Base-by-base conservation (phyloP, 1,140 invertebrate species). In the Papilio helenus region DNA sequence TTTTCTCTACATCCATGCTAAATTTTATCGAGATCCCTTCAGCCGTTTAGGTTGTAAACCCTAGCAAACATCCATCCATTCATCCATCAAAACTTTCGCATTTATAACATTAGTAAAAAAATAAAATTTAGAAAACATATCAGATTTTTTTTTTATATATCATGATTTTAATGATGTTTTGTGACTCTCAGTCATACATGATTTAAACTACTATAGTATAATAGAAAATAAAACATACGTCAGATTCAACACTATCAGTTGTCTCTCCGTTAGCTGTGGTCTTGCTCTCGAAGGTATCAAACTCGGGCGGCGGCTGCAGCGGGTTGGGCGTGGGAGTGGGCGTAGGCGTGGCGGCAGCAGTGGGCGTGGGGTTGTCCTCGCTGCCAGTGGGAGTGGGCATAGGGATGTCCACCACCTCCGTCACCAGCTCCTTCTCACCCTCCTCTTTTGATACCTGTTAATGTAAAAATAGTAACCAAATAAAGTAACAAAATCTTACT, bases 351-450 rank as follows among this genome's bases (percentile, higher is more conserved):
- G 96, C 96, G 58, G 86, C 12, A 18, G 58, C 65, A n/a, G 29
- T 51, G 58, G 80, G 85, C 20, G 84, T 80, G 51, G 72, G 42
- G 7, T 58, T 68, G 34, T n/a, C 77, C 14, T 81, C 80, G 0
- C 49, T 12, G 29, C 65, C 65, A 39, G 29, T 51, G 58, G 80
- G 86, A 18, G 84, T 80, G 46, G 95, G 95, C 92, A 97, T 96
- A 34, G 96, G 96, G 87, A 96, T 96, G 88, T 96, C 96, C 58
- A 95, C 92, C 44, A 96, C 87, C 77, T 96, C 96, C 20, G 95
- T 84, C 26, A 84, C 81, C 39, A 84, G 83, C 26, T 80, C 79
- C 5, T 80, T 84, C 23, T 90, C 89, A 34, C 91, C 91, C 72
- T 93, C 92, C 65, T 92, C 91, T 84, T 90, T 92, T 71, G 86